phyloP scores from a whole-genome alignment of 2,113 vertebrate species.

The Delphinapterus leucas region DNA sequence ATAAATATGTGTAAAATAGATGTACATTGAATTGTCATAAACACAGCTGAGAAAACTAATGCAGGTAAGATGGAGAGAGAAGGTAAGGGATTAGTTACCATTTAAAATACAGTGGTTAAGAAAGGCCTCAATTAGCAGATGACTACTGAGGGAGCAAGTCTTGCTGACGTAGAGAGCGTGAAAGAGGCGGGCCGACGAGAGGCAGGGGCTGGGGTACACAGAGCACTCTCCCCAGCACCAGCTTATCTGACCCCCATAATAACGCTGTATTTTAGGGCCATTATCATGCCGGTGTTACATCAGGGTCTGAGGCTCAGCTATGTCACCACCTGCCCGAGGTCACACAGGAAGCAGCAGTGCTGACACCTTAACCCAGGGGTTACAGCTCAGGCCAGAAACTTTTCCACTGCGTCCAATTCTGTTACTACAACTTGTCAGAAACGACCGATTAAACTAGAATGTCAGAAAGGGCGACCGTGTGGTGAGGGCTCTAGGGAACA shows the following conservation, averaged over 20 bases:
- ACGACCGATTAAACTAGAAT: not conserved
- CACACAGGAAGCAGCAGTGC: not conserved
- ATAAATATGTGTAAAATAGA: not conserved
- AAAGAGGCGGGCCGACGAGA: not conserved
- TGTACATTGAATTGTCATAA: not conserved
- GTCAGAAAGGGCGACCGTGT: not conserved
- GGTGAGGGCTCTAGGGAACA: not conserved
- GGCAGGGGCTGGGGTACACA: not conserved
- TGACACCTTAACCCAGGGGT: not conserved
- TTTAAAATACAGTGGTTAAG: not conserved
- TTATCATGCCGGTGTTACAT: not conserved
- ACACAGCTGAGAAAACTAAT: not conserved
- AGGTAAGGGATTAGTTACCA: not conserved
- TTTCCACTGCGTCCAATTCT: not conserved
- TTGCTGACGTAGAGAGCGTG: not conserved
- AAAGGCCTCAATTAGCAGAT: not conserved
- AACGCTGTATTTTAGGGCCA: not conserved
- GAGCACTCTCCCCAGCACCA: not conserved
- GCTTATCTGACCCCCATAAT: not conserved
- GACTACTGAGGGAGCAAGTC: not conserved
- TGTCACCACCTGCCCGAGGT: not conserved
- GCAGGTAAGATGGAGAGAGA: not conserved
- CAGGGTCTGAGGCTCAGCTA: not conserved
- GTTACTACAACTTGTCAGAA: not conserved
- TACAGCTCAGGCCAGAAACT: not conserved